Base-by-base conservation (phyloP, 2,113 vertebrate species). In the Charadrius vociferus region DNA sequence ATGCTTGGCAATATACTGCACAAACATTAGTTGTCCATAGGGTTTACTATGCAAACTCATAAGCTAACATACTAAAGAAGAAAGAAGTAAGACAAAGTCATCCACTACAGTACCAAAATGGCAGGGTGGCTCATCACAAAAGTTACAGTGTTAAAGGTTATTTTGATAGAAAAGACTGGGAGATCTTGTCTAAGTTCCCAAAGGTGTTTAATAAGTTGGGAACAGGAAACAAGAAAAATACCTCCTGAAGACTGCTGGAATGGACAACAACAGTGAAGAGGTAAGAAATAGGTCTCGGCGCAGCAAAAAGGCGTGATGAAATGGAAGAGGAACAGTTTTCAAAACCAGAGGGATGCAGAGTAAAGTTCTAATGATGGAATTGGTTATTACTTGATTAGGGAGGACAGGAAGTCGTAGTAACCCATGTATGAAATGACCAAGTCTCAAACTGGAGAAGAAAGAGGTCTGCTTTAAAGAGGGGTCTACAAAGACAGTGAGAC, bases 11-110 rank as follows among this genome's bases (percentile, higher is more conserved):
- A 66, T 12, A 55, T n/a, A 50, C 29, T 80, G 66, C 78, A 62
- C 78, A 45, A 79, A 50, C 75, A 3, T 7, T 10, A 41, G 7
- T 0, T 3, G 34, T 20, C 74, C 49, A 0, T 2, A n/a, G 85
- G 74, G 58, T n/a, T 77, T 63, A 34, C 67, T 83, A 10, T 9
- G 12, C 81, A 80, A 88, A 90, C 32, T 11, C n/a, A 29, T 14
- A 39, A 65, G 62, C 8, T 30, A 62, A 17, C 6, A 6, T 1
- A 1, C 12, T 10, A 14, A 43, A 74, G 53, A 29, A 50, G 41
- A 59, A 73, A 26, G 80, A 34, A 58, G 20, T 52, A 66, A 50
- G 45, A 43, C 1, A 2, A 80, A 84, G 37, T 23, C 50, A 86
- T 63, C 30, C 72, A 56, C 15, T 3, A 27, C 16, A 41, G 9